These are phyloP conservation scores for Tupiocoris notatus DNA, from an alignment of 2,888 invertebrate genomes.

Conservation along the genomic window DNA sequence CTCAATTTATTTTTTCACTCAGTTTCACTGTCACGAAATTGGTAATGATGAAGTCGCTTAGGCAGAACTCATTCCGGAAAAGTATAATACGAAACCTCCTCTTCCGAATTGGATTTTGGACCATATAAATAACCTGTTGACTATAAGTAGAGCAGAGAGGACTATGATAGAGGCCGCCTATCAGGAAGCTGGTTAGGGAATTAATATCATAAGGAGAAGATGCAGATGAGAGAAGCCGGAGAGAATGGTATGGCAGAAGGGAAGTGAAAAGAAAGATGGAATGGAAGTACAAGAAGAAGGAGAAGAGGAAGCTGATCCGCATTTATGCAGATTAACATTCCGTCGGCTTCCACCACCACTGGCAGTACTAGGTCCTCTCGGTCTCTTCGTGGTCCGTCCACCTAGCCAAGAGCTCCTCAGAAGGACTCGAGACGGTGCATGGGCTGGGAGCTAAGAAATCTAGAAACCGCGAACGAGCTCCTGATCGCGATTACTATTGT, in stretches of 20 bases:
- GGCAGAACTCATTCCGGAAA: constrained; percentile 8
- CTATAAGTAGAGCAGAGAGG: constrained; percentile 40
- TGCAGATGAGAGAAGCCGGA: not conserved
- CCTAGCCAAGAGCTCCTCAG: not conserved
- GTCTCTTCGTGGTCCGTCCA: not conserved
- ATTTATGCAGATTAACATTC: constrained; percentile 44
- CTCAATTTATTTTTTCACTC: not conserved
- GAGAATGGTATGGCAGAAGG: no score
- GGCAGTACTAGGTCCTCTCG: no score
- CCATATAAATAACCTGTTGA: constrained; percentile 42
- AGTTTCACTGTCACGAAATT: not conserved
- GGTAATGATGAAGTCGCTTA: not conserved
- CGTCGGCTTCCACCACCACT: constrained; percentile 19
- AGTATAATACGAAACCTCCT: constrained; percentile 24
- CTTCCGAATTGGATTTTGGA: constrained; percentile 37
- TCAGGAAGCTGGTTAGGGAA: constrained; percentile 42
- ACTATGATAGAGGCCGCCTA: constrained; percentile 39
- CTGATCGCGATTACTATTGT: no score
- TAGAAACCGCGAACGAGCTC: not conserved
- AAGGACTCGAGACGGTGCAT: constrained; percentile 7
- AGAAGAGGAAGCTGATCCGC: constrained; percentile 30
- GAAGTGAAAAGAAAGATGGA: not conserved
- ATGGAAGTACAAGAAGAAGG: not conserved
- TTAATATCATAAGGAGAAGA: constrained; percentile 33
- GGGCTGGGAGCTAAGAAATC: not conserved